Percentiles rank a stretch among this genome's conserved stretches.
Evolutionary conservation across 2,888 invertebrate species (phyloP).

Genomic region (Aquatica leii): DNA sequence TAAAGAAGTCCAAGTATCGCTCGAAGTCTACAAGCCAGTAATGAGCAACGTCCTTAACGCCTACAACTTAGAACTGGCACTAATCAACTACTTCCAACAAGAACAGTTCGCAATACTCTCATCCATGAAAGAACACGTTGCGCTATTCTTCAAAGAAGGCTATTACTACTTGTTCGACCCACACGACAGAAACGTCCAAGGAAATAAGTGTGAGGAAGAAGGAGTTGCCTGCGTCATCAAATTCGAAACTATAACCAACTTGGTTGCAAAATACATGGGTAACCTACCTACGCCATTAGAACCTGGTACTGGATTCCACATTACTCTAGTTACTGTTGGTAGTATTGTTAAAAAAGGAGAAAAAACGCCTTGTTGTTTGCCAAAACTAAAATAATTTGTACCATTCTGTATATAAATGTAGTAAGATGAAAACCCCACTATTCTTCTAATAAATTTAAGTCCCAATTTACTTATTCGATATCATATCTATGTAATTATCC

Average conservation of each 20-base stretch:
- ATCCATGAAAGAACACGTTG: slow-evolving; percentile 63
- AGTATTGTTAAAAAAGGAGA: slow-evolving; percentile 3
- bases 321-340: slow-evolving; percentile 27
- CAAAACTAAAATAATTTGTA: no score
- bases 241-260: slow-evolving; percentile 44
- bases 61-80: slow-evolving; percentile 51
- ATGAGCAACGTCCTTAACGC: slow-evolving; percentile 44
- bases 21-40: slow-evolving; percentile 53
- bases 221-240: slow-evolving; percentile 42
- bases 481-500: no score
- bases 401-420: no score
- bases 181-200: slow-evolving; percentile 64
- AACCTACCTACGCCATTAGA: slow-evolving; percentile 46
- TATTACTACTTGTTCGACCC: slow-evolving; percentile 71
- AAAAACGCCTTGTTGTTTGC: no score
- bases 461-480: no score
- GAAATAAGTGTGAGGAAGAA: slow-evolving; percentile 42
- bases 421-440: no score
- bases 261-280: slow-evolving; percentile 50
- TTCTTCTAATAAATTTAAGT: no score
- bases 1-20: slow-evolving; percentile 56
- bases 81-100: slow-evolving; percentile 67
- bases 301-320: background rate
- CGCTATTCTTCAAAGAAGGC: slow-evolving; percentile 63
- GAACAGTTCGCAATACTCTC: slow-evolving; percentile 66